Conservation (phyloP, 1,140 invertebrate genomes). For the Caenorhabditis tropicalis region DNA sequence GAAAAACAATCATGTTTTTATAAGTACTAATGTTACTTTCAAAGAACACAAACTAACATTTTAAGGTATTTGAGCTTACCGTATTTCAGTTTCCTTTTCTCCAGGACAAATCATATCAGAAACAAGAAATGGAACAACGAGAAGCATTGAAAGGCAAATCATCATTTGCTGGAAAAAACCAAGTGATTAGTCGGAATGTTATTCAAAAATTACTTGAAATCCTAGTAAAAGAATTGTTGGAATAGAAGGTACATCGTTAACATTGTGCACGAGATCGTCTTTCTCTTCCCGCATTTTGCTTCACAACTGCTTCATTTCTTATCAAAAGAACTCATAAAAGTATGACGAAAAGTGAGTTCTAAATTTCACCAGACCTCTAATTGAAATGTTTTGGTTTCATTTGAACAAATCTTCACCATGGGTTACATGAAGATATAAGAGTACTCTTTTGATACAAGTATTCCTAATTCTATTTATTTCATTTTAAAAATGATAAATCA, state of each 20-base stretch:
- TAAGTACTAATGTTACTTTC: too few relatives aligned
- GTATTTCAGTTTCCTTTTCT: constrained; percentile 21
- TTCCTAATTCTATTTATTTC: too few relatives aligned
- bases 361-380: background rate
- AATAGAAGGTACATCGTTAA: constrained; percentile 47
- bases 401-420: background rate
- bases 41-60: too few relatives aligned
- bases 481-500: too few relatives aligned
- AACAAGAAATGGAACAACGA: constrained; percentile 55
- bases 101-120: constrained; percentile 54
- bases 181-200: background rate
- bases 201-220: background rate
- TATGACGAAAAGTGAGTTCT: background rate
- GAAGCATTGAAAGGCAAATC: constrained; percentile 56
- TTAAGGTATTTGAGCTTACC: background rate
- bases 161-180: constrained; percentile 57
- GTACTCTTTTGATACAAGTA: too few relatives aligned
- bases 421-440: too few relatives aligned
- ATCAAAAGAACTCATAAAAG: background rate
- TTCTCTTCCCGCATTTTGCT: background rate
- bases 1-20: background rate
- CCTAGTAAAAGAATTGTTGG: constrained; percentile 47
- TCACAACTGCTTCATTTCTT: background rate
- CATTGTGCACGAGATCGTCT: background rate
- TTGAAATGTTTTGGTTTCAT: background rate